Evolutionary conservation across 2,113 vertebrate genomes (phyloP).

Genomic region (Bettongia penicillata): DNA sequence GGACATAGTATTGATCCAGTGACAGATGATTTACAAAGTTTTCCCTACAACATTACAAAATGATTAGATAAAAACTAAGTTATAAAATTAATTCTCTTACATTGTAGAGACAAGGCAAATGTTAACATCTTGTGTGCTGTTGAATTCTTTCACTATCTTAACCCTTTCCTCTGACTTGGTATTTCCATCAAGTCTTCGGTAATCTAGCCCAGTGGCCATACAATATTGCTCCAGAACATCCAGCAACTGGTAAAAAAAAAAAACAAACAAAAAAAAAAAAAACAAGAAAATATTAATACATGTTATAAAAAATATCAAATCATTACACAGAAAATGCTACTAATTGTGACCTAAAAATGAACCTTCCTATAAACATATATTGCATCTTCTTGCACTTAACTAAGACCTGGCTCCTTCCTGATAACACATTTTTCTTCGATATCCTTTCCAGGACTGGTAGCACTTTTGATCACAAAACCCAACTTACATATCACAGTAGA

Average conservation of each 20-base stretch:
- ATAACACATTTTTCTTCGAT: background rate
- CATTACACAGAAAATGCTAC: constrained; percentile 12
- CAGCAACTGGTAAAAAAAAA: constrained; percentile 85
- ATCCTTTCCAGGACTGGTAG: background rate
- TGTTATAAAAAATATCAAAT: background rate
- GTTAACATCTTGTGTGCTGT: constrained; percentile 89
- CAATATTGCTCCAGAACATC: constrained; percentile 95
- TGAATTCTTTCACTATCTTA: constrained; percentile 95
- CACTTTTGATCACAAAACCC: background rate
- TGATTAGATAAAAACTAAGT: constrained; percentile 59
- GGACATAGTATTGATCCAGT: constrained; percentile 51
- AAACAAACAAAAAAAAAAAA: background rate
- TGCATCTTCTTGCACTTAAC: background rate
- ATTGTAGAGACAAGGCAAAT: constrained; percentile 97
- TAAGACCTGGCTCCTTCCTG: background rate
- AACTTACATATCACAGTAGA: background rate
- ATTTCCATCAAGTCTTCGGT: constrained; percentile 93
- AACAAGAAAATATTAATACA: background rate
- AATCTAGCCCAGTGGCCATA: constrained; percentile 95
- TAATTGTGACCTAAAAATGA: background rate
- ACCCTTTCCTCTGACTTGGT: constrained; percentile 94
- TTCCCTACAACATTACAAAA: constrained; percentile 54
- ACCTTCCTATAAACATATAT: constrained; percentile 23
- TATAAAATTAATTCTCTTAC: constrained; percentile 85
- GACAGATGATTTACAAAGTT: constrained; percentile 46